Evolutionary conservation across 2,113 vertebrate genomes (phyloP).

Genomic region (Rhombomys opimus): DNA sequence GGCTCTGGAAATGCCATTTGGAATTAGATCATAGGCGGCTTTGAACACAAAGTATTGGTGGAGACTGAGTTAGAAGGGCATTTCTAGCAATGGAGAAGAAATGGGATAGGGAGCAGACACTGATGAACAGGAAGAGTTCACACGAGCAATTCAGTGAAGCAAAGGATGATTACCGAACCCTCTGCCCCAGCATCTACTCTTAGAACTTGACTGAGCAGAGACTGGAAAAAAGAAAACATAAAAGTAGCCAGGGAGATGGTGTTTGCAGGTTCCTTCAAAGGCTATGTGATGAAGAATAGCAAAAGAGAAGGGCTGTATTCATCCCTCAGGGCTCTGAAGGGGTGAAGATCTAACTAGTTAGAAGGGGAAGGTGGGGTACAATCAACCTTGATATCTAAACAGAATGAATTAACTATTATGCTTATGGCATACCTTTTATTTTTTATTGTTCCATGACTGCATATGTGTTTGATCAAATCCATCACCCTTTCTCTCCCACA

Average conservation of each 20-base stretch:
- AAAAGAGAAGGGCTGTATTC: not conserved
- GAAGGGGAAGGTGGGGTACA: conserved; percentile 15
- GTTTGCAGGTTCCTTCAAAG: not conserved
- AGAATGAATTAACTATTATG: not conserved
- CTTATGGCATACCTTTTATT: not conserved
- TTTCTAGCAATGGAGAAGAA: not conserved
- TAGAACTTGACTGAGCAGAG: not conserved
- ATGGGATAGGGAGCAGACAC: no score
- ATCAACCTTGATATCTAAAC: not conserved
- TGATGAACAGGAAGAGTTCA: not conserved
- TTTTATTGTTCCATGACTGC: not conserved
- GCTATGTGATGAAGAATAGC: no score
- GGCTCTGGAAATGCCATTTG: not conserved
- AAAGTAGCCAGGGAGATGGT: not conserved
- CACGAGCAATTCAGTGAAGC: not conserved
- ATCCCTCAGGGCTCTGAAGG: not conserved
- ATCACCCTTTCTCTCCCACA: not conserved
- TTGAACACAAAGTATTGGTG: not conserved
- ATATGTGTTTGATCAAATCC: not conserved
- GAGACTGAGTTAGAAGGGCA: not conserved
- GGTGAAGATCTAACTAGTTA: conserved; percentile 32
- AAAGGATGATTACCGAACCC: not conserved
- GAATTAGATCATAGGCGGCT: not conserved
- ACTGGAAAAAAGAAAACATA: not conserved
- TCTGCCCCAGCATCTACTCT: not conserved